Evolutionary conservation across 2,888 invertebrate genomes (phyloP).

Genomic region (Alentia gelatinosa): DNA sequence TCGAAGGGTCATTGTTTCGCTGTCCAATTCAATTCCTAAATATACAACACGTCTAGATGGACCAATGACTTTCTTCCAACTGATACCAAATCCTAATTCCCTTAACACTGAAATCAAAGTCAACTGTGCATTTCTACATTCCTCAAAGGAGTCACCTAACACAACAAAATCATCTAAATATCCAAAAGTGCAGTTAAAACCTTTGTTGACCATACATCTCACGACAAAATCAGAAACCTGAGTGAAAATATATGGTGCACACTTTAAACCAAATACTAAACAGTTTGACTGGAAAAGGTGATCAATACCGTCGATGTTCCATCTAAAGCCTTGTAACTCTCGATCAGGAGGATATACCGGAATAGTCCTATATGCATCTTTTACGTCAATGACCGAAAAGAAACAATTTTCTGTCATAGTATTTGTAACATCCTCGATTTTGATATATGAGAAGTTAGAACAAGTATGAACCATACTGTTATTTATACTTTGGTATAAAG

Average conservation of each 20-base stretch:
- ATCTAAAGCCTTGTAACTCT: neutral
- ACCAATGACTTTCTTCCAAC: neutral
- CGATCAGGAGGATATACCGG: neutral
- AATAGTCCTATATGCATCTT: neutral
- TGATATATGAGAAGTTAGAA: neutral
- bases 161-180: neutral
- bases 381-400: neutral
- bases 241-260: neutral
- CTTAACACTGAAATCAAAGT: neutral
- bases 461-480: neutral
- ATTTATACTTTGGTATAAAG: neutral
- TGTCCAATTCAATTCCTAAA: neutral
- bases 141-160: neutral
- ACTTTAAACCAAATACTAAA: neutral
- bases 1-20: neutral
- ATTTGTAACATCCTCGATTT: neutral
- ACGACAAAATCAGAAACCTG: neutral
- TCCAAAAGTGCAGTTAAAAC: neutral
- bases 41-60: neutral
- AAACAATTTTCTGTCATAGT: neutral
- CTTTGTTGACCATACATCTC: neutral
- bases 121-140: neutral
- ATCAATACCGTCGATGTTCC: neutral
- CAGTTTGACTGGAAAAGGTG: neutral
- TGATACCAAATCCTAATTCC: neutral